Base-by-base conservation (phyloP, 2,797 vertebrate genomes). In the Chromobotia macracanthus region DNA sequence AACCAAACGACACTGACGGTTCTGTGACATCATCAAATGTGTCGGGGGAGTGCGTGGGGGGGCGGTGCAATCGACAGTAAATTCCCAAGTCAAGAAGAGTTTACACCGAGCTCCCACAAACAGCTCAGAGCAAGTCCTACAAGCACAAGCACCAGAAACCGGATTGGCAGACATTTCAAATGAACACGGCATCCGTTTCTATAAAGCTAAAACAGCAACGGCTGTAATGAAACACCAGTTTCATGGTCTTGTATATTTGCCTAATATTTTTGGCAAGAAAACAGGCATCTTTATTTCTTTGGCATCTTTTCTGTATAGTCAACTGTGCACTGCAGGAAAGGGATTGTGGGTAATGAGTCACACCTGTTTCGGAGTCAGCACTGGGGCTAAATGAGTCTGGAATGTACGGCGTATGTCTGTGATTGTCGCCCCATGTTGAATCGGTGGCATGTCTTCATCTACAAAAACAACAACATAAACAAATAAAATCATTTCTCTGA, bases 331-430 rank as follows among this genome's bases (percentile, higher is more conserved):
- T 61, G 28, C 31, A 15, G 9, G 16, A 18, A 46, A 23, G 9
- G 21, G 15, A 50, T 50, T 53, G 46, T 4, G 72, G 56, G n/a
- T 50, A 72, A 69, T 75, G 23, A 65, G 58, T 48, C n/a, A 74
- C 85, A 99, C 98, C 95, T 99, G 97, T 88, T 90, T 89, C 21
- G 92, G 89, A 68, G 91, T 94, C 85, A 96, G 93, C 68, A 99
- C 94, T 1, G 95, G 91, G 41, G 97, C 94, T 80, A 98, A 85
- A 83, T 99, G 98, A 65, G 97, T 95, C 91, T 99, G 98, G 87
- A 99, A 99, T 76, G 96, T 98, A 82, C 97, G 99, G 61, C 97
- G 95, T 87, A 97, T 90, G 87, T 99, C 98, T 58, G 96, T 97
- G 86, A 99, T 89, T 13, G 95, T 88, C 50, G 84, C 88, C 44